Evolutionary conservation across 2,797 vertebrate genomes (phyloP).

Genomic region (Pelochelys cantorii): DNA sequence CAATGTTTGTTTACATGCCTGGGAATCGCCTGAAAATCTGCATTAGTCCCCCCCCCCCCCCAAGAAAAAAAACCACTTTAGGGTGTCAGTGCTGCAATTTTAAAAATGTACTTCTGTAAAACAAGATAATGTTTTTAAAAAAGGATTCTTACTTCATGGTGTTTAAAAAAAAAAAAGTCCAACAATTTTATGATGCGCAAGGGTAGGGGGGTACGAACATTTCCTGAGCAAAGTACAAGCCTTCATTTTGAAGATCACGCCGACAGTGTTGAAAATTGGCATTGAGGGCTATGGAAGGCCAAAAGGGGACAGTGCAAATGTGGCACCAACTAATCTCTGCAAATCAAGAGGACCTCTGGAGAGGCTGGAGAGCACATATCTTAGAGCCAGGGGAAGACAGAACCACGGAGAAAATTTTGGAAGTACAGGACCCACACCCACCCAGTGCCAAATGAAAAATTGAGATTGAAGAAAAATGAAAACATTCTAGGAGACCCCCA

Average conservation of each 20-base stretch:
- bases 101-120: neutral
- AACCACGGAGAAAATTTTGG: neutral
- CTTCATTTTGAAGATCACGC: too few relatives aligned
- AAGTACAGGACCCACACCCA: neutral
- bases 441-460: neutral
- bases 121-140: neutral
- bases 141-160: fast-evolving
- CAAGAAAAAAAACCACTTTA: too few relatives aligned
- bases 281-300: too few relatives aligned
- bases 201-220: too few relatives aligned
- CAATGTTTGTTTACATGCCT: neutral
- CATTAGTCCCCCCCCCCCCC: too few relatives aligned
- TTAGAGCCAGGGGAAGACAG: neutral
- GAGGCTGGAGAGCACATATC: neutral
- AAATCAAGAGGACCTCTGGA: neutral
- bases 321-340: too few relatives aligned
- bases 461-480: neutral
- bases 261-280: neutral
- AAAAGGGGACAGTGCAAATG: too few relatives aligned
- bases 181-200: too few relatives aligned
- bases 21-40: fast-evolving
- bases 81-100: too few relatives aligned
- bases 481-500: too few relatives aligned
- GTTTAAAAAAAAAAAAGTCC: too few relatives aligned
- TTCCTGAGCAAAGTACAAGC: too few relatives aligned